A percentile compares a stretch with the other conserved stretches of the same genome.
Evolutionary conservation across 1,140 invertebrate genomes (phyloP).

Genomic region (Coelopa frigida): DNA sequence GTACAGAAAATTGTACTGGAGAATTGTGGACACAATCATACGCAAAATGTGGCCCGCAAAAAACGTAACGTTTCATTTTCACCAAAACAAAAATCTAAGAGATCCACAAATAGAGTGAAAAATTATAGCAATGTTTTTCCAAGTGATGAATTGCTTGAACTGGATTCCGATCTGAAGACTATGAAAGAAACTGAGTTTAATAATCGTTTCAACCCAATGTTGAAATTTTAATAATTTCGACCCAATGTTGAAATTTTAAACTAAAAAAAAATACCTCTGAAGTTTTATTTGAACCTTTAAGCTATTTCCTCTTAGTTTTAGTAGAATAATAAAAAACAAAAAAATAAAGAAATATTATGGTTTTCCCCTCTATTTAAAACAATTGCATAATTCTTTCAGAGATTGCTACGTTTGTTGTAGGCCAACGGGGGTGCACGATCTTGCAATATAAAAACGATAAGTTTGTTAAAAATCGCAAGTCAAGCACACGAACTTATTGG

Average conservation of each 20-base stretch:
- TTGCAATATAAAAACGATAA: conserved; percentile 31
- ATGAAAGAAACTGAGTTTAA: no score
- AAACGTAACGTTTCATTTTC: conserved; percentile 21
- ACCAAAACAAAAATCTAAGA: neutral
- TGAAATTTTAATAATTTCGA: no score
- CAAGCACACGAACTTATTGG: conserved; percentile 38
- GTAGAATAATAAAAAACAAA: neutral
- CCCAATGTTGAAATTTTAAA: no score
- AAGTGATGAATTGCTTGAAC: no score
- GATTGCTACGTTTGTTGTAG: conserved; percentile 32
- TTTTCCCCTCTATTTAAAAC: neutral
- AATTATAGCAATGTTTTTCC: no score
- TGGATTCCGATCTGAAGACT: no score
- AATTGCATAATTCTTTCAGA: conserved; percentile 21
- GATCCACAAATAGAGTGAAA: neutral
- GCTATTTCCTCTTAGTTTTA: no score
- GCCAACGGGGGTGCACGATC: conserved; percentile 35
- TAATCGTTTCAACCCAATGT: no score
- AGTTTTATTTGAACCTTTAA: no score
- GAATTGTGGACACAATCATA: conserved; percentile 37
- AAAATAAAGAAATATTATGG: neutral
- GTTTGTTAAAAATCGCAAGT: conserved; percentile 39
- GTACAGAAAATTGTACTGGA: conserved; percentile 37
- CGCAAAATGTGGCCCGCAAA: conserved; percentile 27
- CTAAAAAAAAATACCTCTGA: no score